Percentiles rank a stretch among this genome's conserved stretches.
Conservation (phyloP, 2,888 invertebrate species). For the Drosophila vallismaia region DNA sequence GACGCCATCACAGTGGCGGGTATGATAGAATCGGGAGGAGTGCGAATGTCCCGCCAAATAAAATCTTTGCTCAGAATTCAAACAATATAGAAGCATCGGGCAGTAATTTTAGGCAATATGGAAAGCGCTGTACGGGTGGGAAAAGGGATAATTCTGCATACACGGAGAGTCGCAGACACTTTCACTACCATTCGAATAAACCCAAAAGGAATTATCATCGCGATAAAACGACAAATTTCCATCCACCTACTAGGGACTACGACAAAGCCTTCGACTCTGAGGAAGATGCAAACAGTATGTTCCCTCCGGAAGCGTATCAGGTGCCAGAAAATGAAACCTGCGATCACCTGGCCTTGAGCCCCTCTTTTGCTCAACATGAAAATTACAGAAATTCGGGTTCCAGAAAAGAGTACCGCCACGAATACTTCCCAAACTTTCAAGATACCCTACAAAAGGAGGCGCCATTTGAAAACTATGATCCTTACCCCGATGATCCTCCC, state of each 20-base stretch:
- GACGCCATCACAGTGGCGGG: slow-evolving; percentile 53
- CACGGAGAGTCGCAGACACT: not conserved
- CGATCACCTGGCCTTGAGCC: not conserved
- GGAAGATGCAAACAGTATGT: not conserved
- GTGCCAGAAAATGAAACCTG: not conserved
- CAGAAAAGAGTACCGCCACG: not conserved
- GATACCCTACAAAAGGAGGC: no score
- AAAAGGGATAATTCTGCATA: not conserved
- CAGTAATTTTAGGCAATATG: not conserved
- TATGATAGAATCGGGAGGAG: slow-evolving; percentile 15
- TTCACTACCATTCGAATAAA: not conserved
- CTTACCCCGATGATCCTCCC: not conserved
- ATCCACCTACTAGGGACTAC: not conserved
- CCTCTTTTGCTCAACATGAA: not conserved
- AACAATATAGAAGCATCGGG: not conserved
- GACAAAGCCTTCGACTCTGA: not conserved
- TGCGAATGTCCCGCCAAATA: slow-evolving; percentile 44
- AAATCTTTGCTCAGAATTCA: slow-evolving; percentile 35
- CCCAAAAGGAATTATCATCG: not conserved
- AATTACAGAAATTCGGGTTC: no score
- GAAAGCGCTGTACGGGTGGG: not conserved
- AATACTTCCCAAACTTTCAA: not conserved
- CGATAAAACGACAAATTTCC: not conserved
- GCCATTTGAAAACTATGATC: not conserved
- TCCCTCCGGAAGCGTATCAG: not conserved